phyloP scores from a whole-genome alignment of 2,888 invertebrate species.

The Torymus auratus region DNA sequence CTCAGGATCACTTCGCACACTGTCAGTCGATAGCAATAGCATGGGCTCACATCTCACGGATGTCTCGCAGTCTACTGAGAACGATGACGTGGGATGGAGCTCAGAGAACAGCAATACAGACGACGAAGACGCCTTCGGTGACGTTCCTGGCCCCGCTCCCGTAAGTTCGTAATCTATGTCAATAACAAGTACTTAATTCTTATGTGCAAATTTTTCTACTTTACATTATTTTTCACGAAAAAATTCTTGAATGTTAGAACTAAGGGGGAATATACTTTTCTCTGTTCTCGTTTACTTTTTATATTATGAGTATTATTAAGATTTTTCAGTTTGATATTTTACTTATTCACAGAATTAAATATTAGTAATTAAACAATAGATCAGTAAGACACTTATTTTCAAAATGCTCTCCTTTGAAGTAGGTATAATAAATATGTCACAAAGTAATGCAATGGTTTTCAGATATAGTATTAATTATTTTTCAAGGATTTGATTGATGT shows the following conservation, averaged over 20 bases:
- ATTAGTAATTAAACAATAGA: no score
- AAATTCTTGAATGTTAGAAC: neutral
- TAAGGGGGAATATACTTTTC: slow-evolving; percentile 39
- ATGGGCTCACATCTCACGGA: slow-evolving; percentile 73
- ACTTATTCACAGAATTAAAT: neutral
- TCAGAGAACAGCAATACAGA: slow-evolving; percentile 95
- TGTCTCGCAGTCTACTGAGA: slow-evolving; percentile 77
- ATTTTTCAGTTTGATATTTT: neutral
- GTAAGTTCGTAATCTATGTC: slow-evolving; percentile 74
- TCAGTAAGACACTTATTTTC: no score
- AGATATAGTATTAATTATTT: no score
- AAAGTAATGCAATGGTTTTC: no score
- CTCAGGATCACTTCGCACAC: slow-evolving; percentile 74
- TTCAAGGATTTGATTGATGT: neutral
- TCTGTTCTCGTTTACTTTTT: no score
- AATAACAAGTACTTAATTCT: no score
- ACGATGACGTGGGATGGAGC: slow-evolving; percentile 90
- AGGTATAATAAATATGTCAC: no score
- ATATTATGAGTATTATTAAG: neutral
- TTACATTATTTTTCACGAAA: neutral
- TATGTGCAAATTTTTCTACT: no score
- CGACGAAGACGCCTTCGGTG: slow-evolving; percentile 86
- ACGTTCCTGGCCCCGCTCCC: slow-evolving; percentile 78
- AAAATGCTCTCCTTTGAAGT: no score
- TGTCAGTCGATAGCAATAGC: slow-evolving; percentile 74